Evolutionary conservation across 1,140 invertebrate genomes (phyloP).

Genomic region (Agrilus planipennis): DNA sequence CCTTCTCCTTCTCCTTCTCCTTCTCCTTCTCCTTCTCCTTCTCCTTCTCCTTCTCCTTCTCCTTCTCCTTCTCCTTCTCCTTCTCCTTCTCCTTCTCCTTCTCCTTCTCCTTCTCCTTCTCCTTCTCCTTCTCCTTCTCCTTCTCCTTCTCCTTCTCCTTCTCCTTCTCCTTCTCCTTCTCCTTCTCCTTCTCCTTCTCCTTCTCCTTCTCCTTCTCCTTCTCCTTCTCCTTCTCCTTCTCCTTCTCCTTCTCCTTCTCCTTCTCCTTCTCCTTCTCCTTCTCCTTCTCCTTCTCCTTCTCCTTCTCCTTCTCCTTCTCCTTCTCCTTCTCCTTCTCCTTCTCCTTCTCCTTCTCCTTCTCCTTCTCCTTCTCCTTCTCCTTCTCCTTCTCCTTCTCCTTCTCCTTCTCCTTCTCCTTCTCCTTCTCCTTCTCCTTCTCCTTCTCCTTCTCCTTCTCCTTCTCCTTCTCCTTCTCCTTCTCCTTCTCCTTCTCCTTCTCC

Average conservation of each 20-base stretch:
- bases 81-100: not conserved
- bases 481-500: constrained; percentile 3
- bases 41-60: not conserved
- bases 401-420: constrained; percentile 6
- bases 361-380: not conserved
- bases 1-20: not conserved
- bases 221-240: constrained; percentile 3
- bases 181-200: constrained; percentile 9
- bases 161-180: not conserved
- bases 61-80: not conserved
- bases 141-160: not conserved
- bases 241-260: constrained; percentile 7
- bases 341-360: not conserved
- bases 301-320: not conserved
- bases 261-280: constrained; percentile 8
- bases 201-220: constrained; percentile 2
- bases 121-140: constrained; percentile 1
- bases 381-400: constrained; percentile 9
- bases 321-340: not conserved
- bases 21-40: not conserved
- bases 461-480: constrained; percentile 13
- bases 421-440: constrained; percentile 1
- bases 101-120: not conserved
- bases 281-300: not conserved
- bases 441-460: constrained; percentile 15